phyloP scores from a whole-genome alignment of 2,888 invertebrate genomes.

The Disparrhopalites patrizii region DNA sequence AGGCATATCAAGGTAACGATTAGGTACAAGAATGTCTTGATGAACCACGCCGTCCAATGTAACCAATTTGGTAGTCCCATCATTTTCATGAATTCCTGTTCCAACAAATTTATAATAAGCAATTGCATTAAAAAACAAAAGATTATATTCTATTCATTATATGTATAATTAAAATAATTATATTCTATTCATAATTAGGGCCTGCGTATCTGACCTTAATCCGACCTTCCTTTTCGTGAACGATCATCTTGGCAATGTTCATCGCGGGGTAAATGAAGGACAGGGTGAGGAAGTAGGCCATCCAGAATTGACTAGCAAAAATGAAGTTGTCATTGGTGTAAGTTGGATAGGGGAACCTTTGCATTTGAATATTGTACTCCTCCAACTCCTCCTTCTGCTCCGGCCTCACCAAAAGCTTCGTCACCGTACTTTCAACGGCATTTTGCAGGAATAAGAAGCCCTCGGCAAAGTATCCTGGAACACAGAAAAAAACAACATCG shows the following conservation, averaged over 20 bases:
- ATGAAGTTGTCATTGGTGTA: constrained; percentile 62
- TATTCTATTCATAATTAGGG: too few relatives aligned
- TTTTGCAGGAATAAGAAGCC: constrained; percentile 66
- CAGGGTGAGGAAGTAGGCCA: constrained; percentile 35
- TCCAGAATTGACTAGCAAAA: constrained; percentile 34
- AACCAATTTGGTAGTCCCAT: constrained; percentile 81
- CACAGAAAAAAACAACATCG: too few relatives aligned
- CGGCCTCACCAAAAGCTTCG: constrained; percentile 7
- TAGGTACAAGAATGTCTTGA: constrained; percentile 68
- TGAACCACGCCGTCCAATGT: constrained; percentile 82
- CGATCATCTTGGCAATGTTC: constrained; percentile 69
- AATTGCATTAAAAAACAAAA: background rate
- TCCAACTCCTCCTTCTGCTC: constrained; percentile 18
- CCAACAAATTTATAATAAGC: constrained; percentile 63
- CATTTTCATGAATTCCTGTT: constrained; percentile 72
- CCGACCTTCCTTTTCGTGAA: constrained; percentile 70
- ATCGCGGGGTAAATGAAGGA: constrained; percentile 71
- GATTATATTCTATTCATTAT: background rate
- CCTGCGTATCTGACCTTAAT: constrained; percentile 70
- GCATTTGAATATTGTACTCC: constrained; percentile 28
- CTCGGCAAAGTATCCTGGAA: constrained; percentile 53
- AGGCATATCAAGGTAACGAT: constrained; percentile 53
- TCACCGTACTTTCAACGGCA: constrained; percentile 56
- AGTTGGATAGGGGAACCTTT: constrained; percentile 65
- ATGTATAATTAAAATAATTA: too few relatives aligned